Evolutionary conservation across 2,797 vertebrate species (phyloP).

Genomic region (Gymnocypris eckloni): DNA sequence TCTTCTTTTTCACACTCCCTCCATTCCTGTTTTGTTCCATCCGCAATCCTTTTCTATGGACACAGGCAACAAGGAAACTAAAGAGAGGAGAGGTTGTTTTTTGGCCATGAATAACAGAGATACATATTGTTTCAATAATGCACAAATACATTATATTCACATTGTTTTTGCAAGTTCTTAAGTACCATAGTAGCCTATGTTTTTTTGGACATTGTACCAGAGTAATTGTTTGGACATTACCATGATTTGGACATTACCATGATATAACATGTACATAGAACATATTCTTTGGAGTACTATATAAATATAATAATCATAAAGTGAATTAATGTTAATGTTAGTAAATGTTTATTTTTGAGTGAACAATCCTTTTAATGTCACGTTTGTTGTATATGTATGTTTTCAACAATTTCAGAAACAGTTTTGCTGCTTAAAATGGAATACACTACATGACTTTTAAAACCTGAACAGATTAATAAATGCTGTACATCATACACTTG

Average conservation of each 20-base stretch:
- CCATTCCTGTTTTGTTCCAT: conserved; percentile 28
- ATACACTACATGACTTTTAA: background rate
- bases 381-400: background rate
- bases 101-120: background rate
- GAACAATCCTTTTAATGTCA: background rate
- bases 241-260: background rate
- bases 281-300: background rate
- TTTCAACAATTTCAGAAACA: background rate
- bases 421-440: background rate
- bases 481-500: background rate
- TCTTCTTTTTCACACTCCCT: background rate
- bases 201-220: background rate
- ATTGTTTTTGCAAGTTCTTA: background rate
- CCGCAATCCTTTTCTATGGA: background rate
- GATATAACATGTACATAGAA: too few species aligned
- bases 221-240: background rate
- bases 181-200: background rate
- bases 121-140: background rate
- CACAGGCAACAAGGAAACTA: background rate
- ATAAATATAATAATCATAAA: background rate
- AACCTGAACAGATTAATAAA: background rate
- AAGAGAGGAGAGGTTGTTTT: background rate
- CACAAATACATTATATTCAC: background rate
- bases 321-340: background rate
- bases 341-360: background rate